A percentile compares a stretch with the other conserved stretches of the same genome.
phyloP scores from a whole-genome alignment of 2,113 vertebrate species.

The Xyrauchen texanus region DNA sequence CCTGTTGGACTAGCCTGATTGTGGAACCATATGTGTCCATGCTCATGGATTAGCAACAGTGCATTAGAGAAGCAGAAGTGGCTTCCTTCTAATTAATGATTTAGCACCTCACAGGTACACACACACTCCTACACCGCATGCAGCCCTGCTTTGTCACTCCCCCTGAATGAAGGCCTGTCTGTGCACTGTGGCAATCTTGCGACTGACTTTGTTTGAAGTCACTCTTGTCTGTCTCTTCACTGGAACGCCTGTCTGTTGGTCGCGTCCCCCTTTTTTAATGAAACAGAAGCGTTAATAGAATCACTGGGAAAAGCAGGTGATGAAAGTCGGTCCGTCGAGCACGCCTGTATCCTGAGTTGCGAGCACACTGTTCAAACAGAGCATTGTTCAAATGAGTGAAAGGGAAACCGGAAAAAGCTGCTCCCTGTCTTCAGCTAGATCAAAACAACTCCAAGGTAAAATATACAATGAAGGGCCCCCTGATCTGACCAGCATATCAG shows the following conservation, averaged over 20 bases:
- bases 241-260: slow-evolving; percentile 36
- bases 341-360: slow-evolving; percentile 42
- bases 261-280: slow-evolving; percentile 53
- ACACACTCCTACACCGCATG: slow-evolving; percentile 24
- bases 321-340: slow-evolving; percentile 54
- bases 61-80: slow-evolving; percentile 37
- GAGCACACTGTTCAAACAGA: slow-evolving; percentile 57
- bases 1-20: slow-evolving; percentile 4
- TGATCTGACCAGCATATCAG: slow-evolving; percentile 56
- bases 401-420: slow-evolving; percentile 34
- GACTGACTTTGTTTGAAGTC: slow-evolving; percentile 58
- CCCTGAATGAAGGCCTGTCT: slow-evolving; percentile 50
- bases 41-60: slow-evolving; percentile 32
- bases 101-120: slow-evolving; percentile 54
- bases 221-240: slow-evolving; percentile 50
- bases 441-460: slow-evolving; percentile 58
- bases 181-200: slow-evolving; percentile 3
- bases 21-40: slow-evolving; percentile 20
- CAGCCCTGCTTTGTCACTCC: slow-evolving; percentile 49
- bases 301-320: slow-evolving; percentile 56
- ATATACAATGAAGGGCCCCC: slow-evolving; percentile 53
- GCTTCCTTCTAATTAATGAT: slow-evolving; percentile 59
- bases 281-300: slow-evolving; percentile 55
- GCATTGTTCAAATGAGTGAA: slow-evolving; percentile 53
- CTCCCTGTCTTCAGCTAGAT: slow-evolving; percentile 54